Base-by-base conservation (phyloP, 2,888 invertebrate genomes). In the Actias luna region DNA sequence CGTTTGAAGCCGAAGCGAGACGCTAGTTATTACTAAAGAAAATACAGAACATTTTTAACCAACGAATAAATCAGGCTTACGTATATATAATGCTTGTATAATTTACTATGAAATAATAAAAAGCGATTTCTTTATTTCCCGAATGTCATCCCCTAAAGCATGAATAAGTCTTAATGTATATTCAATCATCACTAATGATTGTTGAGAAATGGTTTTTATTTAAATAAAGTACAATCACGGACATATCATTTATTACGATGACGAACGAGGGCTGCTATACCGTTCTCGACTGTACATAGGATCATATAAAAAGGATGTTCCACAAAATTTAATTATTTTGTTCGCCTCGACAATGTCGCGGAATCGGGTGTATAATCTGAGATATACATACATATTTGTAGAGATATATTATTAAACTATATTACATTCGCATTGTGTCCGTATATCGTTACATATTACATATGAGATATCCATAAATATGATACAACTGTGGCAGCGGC, bases 181-280 rank as follows among this genome's bases (percentile, higher is more conserved):
- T 69, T 52, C 52, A 52, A 52, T 52, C 29, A 46, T 46, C 72
- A 69, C 70, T 67, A 74, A 71, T 68, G 73, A 75, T 69, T 65
- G 62, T 64, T 69, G 69, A 69, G 66, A 71, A 70, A 73, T 70
- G 71, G 67, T 50, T 64, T 59, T 52, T 59, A 55, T 58, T 46
- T 57, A 60, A 64, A 60, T 59, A 67, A 64, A 65, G 64, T 64
- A 67, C 63, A 62, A 60, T 66, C 65, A 5, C 33, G 63, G 67
- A 64, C 60, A 50, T 70, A 74, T 72, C 72, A 78, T 80, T 75
- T 69, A 73, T 67, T 77, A 78, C 76, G 69, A 79, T 80, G 76
- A 69, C 64, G 60, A 63, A 71, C 46, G 27, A 33, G 57, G 39
- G 59, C 14, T 59, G 27, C 8, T 33, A 33, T n/a, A 8, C 33